Evolutionary conservation across 2,113 vertebrate genomes (phyloP), one percentile per base, ranked within the genome.

Genomic region (Cricetomys ansorgei): DNA sequence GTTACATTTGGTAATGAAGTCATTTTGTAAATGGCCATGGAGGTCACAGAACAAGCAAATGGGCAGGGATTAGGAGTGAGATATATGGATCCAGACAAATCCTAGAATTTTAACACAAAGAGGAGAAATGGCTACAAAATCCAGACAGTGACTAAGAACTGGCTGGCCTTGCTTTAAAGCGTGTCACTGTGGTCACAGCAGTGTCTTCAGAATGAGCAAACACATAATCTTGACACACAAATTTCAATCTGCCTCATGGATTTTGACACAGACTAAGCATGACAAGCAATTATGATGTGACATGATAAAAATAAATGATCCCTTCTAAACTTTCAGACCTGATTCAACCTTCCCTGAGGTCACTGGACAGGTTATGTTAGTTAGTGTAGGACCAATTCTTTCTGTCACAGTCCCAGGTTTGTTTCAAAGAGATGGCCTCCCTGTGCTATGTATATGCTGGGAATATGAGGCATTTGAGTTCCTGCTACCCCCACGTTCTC

Each of bases 151-250:
- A 31, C 12, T 4, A 75, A 3, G 53, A 25, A 7, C 50, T 53
- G 17, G 3, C 31, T 19, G 0, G 15, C 4, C 13, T 34, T 16
- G 25, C 59, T 79, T 76, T 1, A 19, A 37, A 50, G 8, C 21
- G 7, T 19, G 4, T 43, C 12, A 23, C 13, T 67, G n/a, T 13
- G 34, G n/a, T 9, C 29, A 40, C 29, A 2, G 64, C 2, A 6
- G 5, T 40, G 1, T 5, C 21, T 45, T 77, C 29, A 65, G 62
- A n/a, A 15, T 37, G 17, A 13, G 11, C 55, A 31, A 77, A 69
- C 25, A 23, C 25, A 43, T 5, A 1, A 13, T 0, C 16, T 19
- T 12, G 27, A 3, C 12, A 7, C 62, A 69, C 4, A 0, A 37
- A 55, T 5, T 45, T 25, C 53, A 23, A 65, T 65, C 81, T 64